These are phyloP conservation scores for Sarcophaga variegata DNA, from an alignment of 2,888 invertebrate species.

Conservation along the genomic window DNA sequence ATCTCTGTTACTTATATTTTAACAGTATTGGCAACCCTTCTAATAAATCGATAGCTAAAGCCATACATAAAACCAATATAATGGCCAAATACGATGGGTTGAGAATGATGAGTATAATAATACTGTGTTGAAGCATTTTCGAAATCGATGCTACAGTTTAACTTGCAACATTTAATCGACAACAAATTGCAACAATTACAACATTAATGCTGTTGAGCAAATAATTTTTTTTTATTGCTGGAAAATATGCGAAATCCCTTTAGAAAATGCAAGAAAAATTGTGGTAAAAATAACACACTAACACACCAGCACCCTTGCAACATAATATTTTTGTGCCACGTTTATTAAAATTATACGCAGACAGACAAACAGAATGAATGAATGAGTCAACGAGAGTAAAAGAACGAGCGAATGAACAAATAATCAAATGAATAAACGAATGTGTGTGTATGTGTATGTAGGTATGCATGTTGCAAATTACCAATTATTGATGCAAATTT, in stretches of 20 bases:
- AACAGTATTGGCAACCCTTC: not conserved
- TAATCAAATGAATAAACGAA: not conserved
- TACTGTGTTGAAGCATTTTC: not conserved
- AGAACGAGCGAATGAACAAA: not conserved
- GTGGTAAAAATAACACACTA: not conserved
- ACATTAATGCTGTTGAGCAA: not conserved
- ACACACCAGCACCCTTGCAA: not conserved
- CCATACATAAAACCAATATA: not conserved
- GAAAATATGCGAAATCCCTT: not conserved
- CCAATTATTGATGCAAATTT: constrained; percentile 72
- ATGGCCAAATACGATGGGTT: not conserved
- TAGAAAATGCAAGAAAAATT: not conserved
- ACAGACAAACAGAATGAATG: not conserved
- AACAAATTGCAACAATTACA: constrained; percentile 36
- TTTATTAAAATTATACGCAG: not conserved
- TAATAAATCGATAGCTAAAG: not conserved
- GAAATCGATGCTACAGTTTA: not conserved
- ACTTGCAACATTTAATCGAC: constrained; percentile 25
- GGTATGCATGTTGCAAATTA: constrained; percentile 50
- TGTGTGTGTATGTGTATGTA: not conserved
- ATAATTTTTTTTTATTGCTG: not conserved
- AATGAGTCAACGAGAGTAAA: too few species aligned
- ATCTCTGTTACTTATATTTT: too few species aligned
- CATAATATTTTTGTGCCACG: not conserved
- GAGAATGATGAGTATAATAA: not conserved